Evolutionary conservation across 1,140 invertebrate genomes (phyloP).

Genomic region (Ectropis grisescens): DNA sequence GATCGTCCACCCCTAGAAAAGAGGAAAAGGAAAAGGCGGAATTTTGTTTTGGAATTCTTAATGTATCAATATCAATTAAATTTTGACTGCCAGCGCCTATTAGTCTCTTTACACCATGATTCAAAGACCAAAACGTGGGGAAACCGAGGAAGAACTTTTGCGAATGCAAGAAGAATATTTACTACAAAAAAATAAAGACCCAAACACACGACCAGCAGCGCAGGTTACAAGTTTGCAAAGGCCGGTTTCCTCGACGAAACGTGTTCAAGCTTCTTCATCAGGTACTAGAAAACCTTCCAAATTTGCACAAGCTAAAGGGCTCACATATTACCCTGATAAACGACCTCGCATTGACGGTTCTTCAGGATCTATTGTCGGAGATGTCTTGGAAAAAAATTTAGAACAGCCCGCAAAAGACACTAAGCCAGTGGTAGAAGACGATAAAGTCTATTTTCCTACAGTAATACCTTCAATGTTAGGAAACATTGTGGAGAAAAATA

Average conservation of each 20-base stretch:
- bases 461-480: slow-evolving; percentile 69
- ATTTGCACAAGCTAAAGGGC: slow-evolving; percentile 50
- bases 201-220: slow-evolving; percentile 70
- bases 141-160: slow-evolving; percentile 78
- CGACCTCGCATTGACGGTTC: slow-evolving; percentile 16
- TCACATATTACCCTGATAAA: slow-evolving; percentile 32
- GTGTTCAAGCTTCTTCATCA: slow-evolving; percentile 13
- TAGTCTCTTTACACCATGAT: too few species aligned
- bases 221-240: slow-evolving; percentile 71
- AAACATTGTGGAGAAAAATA: slow-evolving; percentile 73
- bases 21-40: too few species aligned
- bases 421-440: slow-evolving; percentile 37
- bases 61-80: too few species aligned
- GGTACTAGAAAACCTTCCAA: slow-evolving; percentile 43
- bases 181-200: slow-evolving; percentile 59
- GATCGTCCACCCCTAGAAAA: too few species aligned
- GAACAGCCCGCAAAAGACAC: slow-evolving; percentile 28
- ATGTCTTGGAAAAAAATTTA: slow-evolving; percentile 42
- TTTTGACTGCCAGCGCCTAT: too few species aligned
- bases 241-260: slow-evolving; percentile 32
- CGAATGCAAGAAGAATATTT: slow-evolving; percentile 79
- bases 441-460: slow-evolving; percentile 62
- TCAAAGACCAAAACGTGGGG: slow-evolving; percentile 73
- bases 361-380: slow-evolving; percentile 23
- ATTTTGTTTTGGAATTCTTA: too few species aligned